phyloP scores from a whole-genome alignment of 2,113 vertebrate genomes.

The Bostrychus sinensis region DNA sequence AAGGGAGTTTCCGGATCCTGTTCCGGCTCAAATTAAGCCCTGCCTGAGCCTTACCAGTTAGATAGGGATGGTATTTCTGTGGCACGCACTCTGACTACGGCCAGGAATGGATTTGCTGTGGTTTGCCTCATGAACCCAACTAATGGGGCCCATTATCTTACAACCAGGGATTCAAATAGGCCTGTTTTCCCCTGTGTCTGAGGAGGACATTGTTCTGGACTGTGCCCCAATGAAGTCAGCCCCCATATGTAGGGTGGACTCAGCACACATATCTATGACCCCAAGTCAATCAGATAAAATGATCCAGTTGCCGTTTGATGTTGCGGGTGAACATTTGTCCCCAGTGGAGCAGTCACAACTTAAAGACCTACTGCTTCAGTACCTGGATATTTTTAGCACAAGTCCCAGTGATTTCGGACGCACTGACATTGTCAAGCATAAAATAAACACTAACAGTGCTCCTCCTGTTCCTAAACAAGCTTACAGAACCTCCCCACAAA shows the following conservation, averaged over 20 bases:
- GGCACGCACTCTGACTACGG: too few relatives aligned
- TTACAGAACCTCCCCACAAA: constrained; percentile 21
- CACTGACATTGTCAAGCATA: constrained; percentile 13
- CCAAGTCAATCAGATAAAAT: background rate
- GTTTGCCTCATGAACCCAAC: too few relatives aligned
- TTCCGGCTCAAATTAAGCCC: too few relatives aligned
- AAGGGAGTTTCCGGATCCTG: too few relatives aligned
- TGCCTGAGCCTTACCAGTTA: too few relatives aligned
- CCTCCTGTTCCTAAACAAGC: constrained; percentile 10
- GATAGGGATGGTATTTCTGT: too few relatives aligned
- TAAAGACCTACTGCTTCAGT: constrained; percentile 5
- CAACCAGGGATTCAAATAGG: too few relatives aligned
- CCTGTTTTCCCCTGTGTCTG: background rate
- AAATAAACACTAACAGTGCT: constrained; percentile 11
- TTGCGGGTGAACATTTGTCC: constrained; percentile 1
- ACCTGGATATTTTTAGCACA: constrained; percentile 25
- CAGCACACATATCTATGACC: background rate
- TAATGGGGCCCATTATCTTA: too few relatives aligned
- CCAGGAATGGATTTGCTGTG: too few relatives aligned
- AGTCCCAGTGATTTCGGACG: constrained; percentile 20
- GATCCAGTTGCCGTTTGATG: constrained; percentile 9
- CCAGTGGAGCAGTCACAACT: constrained; percentile 6
- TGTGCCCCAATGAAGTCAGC: background rate
- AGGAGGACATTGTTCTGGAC: constrained; percentile 11
- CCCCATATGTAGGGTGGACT: constrained; percentile 21